phyloP scores from a whole-genome alignment of 2,113 vertebrate species.

The Chaenogobius annularis region DNA sequence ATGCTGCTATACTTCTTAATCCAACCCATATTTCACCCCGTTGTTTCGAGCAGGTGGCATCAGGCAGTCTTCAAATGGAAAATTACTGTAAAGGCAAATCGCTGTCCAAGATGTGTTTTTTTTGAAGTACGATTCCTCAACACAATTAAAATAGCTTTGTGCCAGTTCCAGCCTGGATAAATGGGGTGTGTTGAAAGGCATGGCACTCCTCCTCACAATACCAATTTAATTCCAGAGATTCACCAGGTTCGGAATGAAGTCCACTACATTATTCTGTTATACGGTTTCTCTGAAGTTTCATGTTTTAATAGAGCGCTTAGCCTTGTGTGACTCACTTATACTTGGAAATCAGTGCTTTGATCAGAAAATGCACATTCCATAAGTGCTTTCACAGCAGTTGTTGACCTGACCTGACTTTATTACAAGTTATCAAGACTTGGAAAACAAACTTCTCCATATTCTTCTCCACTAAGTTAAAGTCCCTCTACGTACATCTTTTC shows the following conservation, averaged over 20 bases:
- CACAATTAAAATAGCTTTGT: neutral
- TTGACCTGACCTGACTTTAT: slow-evolving; percentile 21
- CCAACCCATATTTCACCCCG: neutral
- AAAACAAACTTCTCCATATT: slow-evolving; percentile 5
- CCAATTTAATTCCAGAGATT: neutral
- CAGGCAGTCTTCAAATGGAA: neutral
- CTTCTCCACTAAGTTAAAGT: neutral
- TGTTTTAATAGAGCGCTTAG: neutral
- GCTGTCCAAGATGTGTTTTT: no score
- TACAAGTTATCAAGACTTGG: slow-evolving; percentile 8
- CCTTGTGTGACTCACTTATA: slow-evolving; percentile 8
- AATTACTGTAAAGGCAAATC: neutral
- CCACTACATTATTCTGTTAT: neutral
- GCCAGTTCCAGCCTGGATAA: neutral
- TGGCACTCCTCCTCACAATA: neutral
- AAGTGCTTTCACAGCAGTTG: slow-evolving; percentile 11
- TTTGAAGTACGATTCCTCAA: no score
- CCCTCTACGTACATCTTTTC: neutral
- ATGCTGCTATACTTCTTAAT: neutral
- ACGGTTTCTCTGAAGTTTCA: neutral
- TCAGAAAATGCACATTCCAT: slow-evolving; percentile 46
- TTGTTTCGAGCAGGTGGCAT: neutral
- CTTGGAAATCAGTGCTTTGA: slow-evolving; percentile 37
- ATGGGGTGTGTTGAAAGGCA: no score
- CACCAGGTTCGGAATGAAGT: neutral